Percentiles rank a stretch among this genome's conserved stretches.
phyloP scores from a whole-genome alignment of 92 coral and sea anemone genomes.

The Galaxea fascicularis region DNA sequence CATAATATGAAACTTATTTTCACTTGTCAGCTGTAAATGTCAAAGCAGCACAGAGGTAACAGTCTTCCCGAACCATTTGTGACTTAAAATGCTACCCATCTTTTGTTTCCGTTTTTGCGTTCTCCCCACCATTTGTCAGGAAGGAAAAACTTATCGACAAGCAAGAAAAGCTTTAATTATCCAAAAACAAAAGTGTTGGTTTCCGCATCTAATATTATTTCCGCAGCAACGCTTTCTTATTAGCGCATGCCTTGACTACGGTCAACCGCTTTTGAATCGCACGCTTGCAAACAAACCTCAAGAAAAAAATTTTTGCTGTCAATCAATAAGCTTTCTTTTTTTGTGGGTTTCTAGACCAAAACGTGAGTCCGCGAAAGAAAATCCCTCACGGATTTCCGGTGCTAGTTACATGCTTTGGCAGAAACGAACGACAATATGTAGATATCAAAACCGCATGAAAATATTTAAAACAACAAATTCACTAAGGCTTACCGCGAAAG shows the following conservation, averaged over 20 bases:
- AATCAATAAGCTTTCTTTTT: too few relatives aligned
- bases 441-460: background rate
- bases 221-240: background rate
- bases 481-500: constrained; percentile 84
- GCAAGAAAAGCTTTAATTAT: background rate
- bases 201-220: background rate
- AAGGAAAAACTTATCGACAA: background rate
- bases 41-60: too few relatives aligned
- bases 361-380: too few relatives aligned
- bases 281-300: too few relatives aligned
- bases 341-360: too few relatives aligned
- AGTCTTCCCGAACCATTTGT: background rate
- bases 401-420: background rate
- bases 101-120: background rate
- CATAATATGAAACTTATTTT: background rate
- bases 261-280: too few relatives aligned
- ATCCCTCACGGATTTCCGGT: background rate
- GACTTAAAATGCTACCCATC: background rate
- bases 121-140: background rate
- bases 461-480: background rate
- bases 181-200: too few relatives aligned
- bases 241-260: too few relatives aligned
- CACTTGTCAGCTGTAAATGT: too few relatives aligned
- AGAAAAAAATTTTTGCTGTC: too few relatives aligned
- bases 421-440: background rate